These are phyloP conservation scores for Polyploca ridens DNA, from an alignment of 2,888 invertebrate species.

Conservation along the genomic window DNA sequence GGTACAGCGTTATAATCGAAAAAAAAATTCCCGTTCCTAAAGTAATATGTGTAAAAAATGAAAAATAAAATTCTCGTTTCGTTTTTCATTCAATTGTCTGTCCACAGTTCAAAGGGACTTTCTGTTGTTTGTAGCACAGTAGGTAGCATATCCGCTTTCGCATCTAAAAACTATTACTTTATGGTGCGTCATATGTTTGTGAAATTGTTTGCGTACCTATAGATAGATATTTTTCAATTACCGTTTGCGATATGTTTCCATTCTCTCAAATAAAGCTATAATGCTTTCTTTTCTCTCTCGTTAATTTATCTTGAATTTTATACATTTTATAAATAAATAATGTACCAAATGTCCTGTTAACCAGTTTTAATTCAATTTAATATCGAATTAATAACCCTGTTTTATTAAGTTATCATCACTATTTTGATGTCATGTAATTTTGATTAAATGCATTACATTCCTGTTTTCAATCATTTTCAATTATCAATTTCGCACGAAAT, in stretches of 20 bases:
- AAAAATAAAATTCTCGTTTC: not conserved
- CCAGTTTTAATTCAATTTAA: too few species aligned
- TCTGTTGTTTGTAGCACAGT: not conserved
- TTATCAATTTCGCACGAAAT: slow-evolving; percentile 30
- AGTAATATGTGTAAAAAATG: not conserved
- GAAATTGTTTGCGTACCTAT: not conserved
- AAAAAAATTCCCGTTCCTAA: not conserved
- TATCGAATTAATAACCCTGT: not conserved
- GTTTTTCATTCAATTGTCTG: not conserved
- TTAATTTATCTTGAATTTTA: too few species aligned
- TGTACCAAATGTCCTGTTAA: too few species aligned
- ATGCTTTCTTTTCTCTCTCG: too few species aligned
- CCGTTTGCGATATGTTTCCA: too few species aligned
- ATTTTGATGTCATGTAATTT: slow-evolving; percentile 17
- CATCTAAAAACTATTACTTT: not conserved
- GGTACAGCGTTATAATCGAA: slow-evolving; percentile 1
- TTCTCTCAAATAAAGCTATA: too few species aligned
- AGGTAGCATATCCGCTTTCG: not conserved
- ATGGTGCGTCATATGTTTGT: not conserved
- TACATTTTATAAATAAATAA: too few species aligned
- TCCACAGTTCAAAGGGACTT: not conserved
- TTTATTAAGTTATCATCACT: not conserved
- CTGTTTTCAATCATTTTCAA: not conserved
- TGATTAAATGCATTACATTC: not conserved
- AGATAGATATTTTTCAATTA: not conserved